These are phyloP conservation scores for Sinhomidia bicolor DNA, from an alignment of 2,888 invertebrate species.

Conservation along the genomic window DNA sequence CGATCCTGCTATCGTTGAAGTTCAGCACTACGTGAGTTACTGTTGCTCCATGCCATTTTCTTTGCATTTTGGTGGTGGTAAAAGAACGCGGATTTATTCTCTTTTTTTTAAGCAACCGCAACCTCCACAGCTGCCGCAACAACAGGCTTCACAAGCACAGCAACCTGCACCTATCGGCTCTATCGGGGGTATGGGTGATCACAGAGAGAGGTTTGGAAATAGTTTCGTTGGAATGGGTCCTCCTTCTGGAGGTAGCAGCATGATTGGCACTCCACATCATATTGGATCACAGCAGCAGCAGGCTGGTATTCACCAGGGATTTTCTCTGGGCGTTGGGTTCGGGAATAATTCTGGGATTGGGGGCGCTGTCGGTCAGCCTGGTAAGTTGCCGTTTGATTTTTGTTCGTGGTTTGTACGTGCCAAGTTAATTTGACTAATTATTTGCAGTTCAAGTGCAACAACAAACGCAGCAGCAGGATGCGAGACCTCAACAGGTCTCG, in stretches of 20 bases:
- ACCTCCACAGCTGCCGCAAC: slow-evolving; percentile 77
- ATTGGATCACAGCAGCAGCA: no score
- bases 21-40: slow-evolving; percentile 81
- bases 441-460: neutral
- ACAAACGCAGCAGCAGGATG: neutral
- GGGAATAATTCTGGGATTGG: neutral
- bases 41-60: slow-evolving; percentile 11
- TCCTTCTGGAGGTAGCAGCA: no score
- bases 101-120: slow-evolving; percentile 77
- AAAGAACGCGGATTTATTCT: neutral
- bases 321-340: no score
- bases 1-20: slow-evolving; percentile 99
- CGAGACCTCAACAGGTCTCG: neutral
- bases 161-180: slow-evolving; percentile 58
- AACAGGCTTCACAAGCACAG: slow-evolving; percentile 38
- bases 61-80: neutral
- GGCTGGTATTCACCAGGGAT: no score
- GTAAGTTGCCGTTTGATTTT: neutral
- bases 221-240: slow-evolving; percentile 22
- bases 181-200: slow-evolving; percentile 80
- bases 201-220: slow-evolving; percentile 81
- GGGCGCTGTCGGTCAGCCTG: neutral
- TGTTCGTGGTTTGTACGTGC: no score
- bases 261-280: no score
- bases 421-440: neutral